Evolutionary conservation across 2,797 vertebrate species (phyloP).

Genomic region (Rhinophrynus dorsalis): DNA sequence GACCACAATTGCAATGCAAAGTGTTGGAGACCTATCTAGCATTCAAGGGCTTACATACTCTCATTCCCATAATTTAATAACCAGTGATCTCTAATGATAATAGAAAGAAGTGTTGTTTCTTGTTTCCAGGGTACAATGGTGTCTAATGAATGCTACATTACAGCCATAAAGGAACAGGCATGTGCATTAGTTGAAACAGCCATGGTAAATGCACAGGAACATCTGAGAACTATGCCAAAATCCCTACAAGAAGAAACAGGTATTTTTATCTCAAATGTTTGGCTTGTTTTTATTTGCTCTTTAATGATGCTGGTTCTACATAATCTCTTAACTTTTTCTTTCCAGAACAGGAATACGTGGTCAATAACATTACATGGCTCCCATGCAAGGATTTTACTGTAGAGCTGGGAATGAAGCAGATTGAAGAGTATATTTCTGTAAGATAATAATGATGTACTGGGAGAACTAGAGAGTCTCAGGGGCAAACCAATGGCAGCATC

Average conservation of each 20-base stretch:
- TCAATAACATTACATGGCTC: conserved; percentile 67
- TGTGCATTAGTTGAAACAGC: conserved; percentile 27
- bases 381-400: conserved; percentile 71
- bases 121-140: conserved; percentile 21
- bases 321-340: conserved; percentile 26
- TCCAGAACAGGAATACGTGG: conserved; percentile 13
- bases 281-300: background rate
- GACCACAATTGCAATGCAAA: no score
- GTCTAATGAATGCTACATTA: conserved; percentile 31
- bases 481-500: no score
- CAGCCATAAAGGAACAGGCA: conserved; percentile 15
- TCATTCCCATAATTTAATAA: no score
- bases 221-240: background rate
- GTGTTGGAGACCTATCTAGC: no score
- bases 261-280: background rate
- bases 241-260: background rate
- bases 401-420: conserved; percentile 68
- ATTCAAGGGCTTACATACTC: no score
- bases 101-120: no score
- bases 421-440: conserved; percentile 73
- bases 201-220: background rate
- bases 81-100: no score
- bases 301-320: no score
- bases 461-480: no score
- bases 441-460: no score